Base-by-base conservation (phyloP, 30 jellyfish, hydroid and myxozoan genomes). In the Morbakka virulenta region DNA sequence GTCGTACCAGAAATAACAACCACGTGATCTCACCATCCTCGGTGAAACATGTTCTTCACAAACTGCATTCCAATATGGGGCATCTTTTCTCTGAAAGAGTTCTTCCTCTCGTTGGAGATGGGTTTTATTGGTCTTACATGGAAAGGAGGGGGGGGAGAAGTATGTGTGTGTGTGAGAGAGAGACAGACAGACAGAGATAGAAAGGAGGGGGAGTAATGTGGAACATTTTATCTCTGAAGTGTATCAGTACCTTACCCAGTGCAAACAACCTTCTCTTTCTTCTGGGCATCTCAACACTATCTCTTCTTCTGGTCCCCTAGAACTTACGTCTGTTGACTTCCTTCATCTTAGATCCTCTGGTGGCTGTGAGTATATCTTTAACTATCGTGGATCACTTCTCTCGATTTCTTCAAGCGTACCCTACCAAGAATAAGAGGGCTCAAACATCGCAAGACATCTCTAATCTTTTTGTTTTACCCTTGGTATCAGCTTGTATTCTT, bases 61-160 rank as follows among this genome's bases (percentile, higher is more conserved):
- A 41, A 52, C 68, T 82, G 53, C 88, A 82, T 28, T 77, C 50
- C 62, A 63, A 74, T 34, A 82, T 82, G 89, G 91, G 89, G 6
- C 91, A 82, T 57, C 50, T 82, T 13, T 81, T 81, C 20, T 34
- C 41, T 2, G 83, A 82, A 14, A 2, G 91, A 34, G 88, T 74
- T 23, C 50, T 68, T 63, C 82, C 74, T 52, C 81, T 71, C 35
- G 82, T 53, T 13, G 81, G 88, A 11, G 66, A 72, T 22, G 52
- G 83, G 73, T 76, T 82, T 9, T 82, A 1, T 72, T 72, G 94
- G 91, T 89, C 94, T 6, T 27, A 72, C 62, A 82, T 82, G 94
- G 48, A 62, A 27, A n/a, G n/a, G n/a, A n/a, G n/a, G n/a, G n/a
- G n/a, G n/a, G n/a, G n/a, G n/a, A n/a, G n/a, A n/a, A n/a, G n/a